These are phyloP conservation scores for Phylloscopus collybita DNA, from an alignment of 2,797 vertebrate genomes.

Conservation along the genomic window DNA sequence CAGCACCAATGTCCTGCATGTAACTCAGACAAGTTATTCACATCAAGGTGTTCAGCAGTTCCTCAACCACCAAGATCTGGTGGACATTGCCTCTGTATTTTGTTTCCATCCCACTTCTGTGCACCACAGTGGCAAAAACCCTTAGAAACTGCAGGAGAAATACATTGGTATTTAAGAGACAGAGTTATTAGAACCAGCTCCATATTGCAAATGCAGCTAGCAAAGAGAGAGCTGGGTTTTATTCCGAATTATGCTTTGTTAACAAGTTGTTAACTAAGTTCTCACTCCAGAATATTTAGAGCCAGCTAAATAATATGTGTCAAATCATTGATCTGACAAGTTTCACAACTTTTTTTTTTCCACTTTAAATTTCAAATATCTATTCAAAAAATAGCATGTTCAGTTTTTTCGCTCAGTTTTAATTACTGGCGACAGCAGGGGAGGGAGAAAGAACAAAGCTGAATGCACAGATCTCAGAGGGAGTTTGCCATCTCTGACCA, in stretches of 20 bases:
- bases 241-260: constrained; percentile 72
- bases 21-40: neutral
- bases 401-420: constrained; percentile 55
- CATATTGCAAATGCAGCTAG: constrained; percentile 49
- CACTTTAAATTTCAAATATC: constrained; percentile 72
- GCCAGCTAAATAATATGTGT: constrained; percentile 73
- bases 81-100: neutral
- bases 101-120: neutral
- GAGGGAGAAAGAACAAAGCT: constrained; percentile 65
- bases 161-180: neutral
- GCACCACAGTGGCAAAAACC: neutral
- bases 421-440: constrained; percentile 60
- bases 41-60: neutral
- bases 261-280: constrained; percentile 74
- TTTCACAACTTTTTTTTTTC: constrained; percentile 72
- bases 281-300: constrained; percentile 74
- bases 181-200: constrained; percentile 49
- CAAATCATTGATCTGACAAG: constrained; percentile 73
- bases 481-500: constrained; percentile 39
- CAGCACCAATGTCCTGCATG: neutral
- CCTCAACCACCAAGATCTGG: neutral
- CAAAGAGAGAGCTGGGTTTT: constrained; percentile 55
- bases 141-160: neutral
- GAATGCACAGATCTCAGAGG: constrained; percentile 17
- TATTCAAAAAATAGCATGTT: constrained; percentile 73